Percentiles rank a stretch among this genome's conserved stretches.
Conservation (phyloP, 1,140 invertebrate genomes). For the Gryllus bimaculatus region DNA sequence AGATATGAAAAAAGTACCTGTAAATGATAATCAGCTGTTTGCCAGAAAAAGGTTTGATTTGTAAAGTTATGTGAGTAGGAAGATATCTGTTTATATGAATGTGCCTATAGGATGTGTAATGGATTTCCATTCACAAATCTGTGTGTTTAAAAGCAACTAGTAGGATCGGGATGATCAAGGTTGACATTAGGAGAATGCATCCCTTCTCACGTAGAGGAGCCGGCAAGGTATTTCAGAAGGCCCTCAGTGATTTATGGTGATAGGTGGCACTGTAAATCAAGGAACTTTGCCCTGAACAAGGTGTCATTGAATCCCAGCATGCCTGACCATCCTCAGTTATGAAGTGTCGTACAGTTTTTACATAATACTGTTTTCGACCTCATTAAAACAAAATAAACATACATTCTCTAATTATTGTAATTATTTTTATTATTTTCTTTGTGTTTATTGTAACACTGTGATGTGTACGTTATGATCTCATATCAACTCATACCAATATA, state of each 20-base stretch:
- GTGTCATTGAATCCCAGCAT: neutral
- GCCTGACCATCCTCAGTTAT: neutral
- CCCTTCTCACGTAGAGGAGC: neutral
- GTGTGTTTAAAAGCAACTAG: no score
- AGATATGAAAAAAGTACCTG: neutral
- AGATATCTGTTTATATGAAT: no score
- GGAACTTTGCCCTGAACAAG: neutral
- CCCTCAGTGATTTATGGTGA: neutral
- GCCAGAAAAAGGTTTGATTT: no score
- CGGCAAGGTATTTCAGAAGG: neutral
- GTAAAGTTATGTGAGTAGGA: no score
- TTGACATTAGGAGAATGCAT: neutral
- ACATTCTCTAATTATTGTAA: neutral
- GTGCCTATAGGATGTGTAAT: no score
- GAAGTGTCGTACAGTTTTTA: neutral
- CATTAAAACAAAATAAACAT: no score
- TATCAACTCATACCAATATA: neutral
- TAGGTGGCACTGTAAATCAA: neutral
- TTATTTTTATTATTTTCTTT: constrained; percentile 2
- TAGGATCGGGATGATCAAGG: neutral
- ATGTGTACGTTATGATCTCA: neutral
- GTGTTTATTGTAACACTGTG: neutral
- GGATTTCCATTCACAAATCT: no score
- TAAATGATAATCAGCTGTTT: neutral
- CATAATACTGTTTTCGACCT: no score